Evolutionary conservation across 2,113 vertebrate species (phyloP).

Genomic region (Salvator merianae): DNA sequence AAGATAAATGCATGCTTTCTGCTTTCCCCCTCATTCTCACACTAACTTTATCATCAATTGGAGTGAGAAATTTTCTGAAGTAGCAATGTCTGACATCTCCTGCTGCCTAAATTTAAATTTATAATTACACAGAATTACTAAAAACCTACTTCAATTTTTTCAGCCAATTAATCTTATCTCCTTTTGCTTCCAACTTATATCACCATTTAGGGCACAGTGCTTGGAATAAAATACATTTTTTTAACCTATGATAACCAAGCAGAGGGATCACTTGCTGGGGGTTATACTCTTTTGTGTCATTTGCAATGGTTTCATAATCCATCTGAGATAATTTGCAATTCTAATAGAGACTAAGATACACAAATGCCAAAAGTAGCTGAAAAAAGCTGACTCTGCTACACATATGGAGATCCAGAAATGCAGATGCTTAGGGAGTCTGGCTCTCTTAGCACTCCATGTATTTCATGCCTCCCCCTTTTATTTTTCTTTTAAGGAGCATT

Average conservation of each 20-base stretch:
- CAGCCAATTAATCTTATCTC: not conserved
- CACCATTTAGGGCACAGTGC: not conserved
- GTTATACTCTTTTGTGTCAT: constrained; percentile 42
- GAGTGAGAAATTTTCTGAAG: constrained; percentile 31
- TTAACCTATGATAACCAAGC: not conserved
- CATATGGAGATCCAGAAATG: not conserved
- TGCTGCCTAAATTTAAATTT: constrained; percentile 1
- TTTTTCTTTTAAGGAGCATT: not conserved
- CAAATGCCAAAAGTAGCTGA: constrained; percentile 37
- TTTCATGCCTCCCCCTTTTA: not conserved
- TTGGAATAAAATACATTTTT: not conserved
- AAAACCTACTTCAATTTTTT: constrained; percentile 5
- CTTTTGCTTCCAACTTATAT: not conserved
- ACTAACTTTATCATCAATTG: not conserved
- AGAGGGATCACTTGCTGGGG: constrained; percentile 39
- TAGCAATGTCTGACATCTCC: not conserved
- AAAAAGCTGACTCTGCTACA: not conserved
- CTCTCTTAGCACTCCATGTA: not conserved
- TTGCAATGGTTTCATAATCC: constrained; percentile 27
- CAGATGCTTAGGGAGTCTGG: not conserved
- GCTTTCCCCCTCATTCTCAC: constrained; percentile 25
- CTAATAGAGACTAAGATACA: constrained; percentile 27
- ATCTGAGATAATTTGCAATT: constrained; percentile 47
- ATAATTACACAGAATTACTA: not conserved
- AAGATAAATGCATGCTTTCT: constrained; percentile 28